Conservation (phyloP, 2,888 invertebrate species). For the Melieria omissa region DNA sequence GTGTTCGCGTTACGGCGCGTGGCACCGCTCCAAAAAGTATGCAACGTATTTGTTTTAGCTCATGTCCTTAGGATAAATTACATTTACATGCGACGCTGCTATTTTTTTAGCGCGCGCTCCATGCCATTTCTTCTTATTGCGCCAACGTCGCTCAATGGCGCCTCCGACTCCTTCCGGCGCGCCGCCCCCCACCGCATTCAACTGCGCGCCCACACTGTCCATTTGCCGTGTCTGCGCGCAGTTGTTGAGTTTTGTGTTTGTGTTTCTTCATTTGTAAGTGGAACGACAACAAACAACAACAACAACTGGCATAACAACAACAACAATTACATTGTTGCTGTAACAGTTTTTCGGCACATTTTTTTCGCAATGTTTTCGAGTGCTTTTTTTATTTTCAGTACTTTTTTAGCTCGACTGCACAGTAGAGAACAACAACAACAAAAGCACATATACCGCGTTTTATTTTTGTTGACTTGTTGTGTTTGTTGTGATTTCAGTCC, state of each 20-base stretch:
- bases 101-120: neutral
- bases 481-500: no score
- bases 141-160: no score
- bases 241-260: conserved; percentile 1
- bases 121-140: no score
- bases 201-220: no score
- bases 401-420: conserved; percentile 9
- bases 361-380: no score
- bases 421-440: neutral
- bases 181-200: no score
- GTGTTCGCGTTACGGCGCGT: neutral
- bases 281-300: neutral
- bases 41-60: conserved; percentile 46
- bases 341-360: neutral
- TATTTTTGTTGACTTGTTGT: no score
- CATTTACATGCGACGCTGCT: conserved; percentile 40
- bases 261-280: conserved; percentile 1
- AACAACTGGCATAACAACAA: neutral
- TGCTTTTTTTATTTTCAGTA: neutral
- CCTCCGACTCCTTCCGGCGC: no score
- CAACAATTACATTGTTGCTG: neutral
- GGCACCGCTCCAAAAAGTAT: conserved; percentile 30
- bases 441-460: no score
- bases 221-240: no score
- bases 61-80: conserved; percentile 50